A percentile compares a stretch with the other conserved stretches of the same genome.
Evolutionary conservation across 2,113 vertebrate species (phyloP).

Genomic region (Eptesicus fuscus): DNA sequence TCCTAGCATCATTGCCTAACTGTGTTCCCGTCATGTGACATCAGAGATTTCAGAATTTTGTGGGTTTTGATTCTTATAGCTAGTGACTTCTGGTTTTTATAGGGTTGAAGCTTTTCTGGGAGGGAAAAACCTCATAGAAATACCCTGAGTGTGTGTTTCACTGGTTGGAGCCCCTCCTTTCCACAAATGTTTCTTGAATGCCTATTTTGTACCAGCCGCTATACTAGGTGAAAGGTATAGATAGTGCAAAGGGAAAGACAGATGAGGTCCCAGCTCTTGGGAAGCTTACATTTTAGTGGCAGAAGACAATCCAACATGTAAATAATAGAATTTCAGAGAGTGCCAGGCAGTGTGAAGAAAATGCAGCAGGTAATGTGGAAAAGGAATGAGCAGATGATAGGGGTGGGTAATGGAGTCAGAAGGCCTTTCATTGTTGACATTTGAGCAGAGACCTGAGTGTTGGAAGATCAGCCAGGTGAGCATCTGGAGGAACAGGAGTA

Average conservation of each 20-base stretch:
- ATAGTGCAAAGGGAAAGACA: background rate
- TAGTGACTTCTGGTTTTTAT: slow-evolving; percentile 7
- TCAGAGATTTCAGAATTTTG: slow-evolving; percentile 27
- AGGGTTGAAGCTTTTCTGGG: slow-evolving; percentile 6
- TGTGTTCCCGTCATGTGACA: background rate
- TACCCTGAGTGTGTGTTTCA: background rate
- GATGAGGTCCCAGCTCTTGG: background rate
- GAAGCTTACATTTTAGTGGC: background rate
- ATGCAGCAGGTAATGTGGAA: background rate
- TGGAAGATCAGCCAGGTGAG: background rate
- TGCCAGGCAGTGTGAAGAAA: background rate
- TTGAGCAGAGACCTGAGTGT: background rate
- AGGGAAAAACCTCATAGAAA: background rate
- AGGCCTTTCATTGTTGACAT: background rate
- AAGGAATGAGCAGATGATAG: background rate
- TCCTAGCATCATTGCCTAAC: background rate
- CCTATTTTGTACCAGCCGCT: background rate
- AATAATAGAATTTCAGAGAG: background rate
- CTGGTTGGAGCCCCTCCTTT: background rate
- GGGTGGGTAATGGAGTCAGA: background rate
- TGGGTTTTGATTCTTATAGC: slow-evolving; percentile 19
- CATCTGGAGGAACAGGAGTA: background rate
- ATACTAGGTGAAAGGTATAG: background rate
- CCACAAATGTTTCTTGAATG: background rate
- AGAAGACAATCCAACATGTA: background rate